Evolutionary conservation across 2,113 vertebrate species (phyloP), one percentile per base, ranked within the genome.

Genomic region (Vidua macroura): DNA sequence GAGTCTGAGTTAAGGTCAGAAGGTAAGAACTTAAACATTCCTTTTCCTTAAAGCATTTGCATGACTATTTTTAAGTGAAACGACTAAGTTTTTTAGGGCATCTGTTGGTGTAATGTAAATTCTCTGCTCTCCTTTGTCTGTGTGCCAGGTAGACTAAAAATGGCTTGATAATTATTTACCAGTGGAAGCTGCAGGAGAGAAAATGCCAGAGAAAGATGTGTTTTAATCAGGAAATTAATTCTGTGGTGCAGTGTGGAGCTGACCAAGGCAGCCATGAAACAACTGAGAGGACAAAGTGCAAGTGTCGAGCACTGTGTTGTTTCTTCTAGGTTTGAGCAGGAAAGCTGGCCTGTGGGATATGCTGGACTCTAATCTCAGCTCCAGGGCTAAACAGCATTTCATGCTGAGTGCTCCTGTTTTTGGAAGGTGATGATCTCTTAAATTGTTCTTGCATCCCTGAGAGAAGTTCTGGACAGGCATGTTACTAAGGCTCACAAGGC

Each of bases 241-340:
- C 59, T 49, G 16, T 0, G 1, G 48, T 35, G 43, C 13, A 37
- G 51, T 6, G 60, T 8, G 19, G 64, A 70, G 64, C 20, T 79
- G 39, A 79, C 31, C 25, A 48, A 69, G 28, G 52, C 30, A 41
- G 41, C 7, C 0, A 3, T 14, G 31, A 49, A 69, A 49, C 9
- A 2, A 2, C 11, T 1, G 6, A 43, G 35, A 7, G 35, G 16
- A 19, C 9, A 28, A 72, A 21, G 43, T 21, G 9, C 15, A 44
- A 74, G 7, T 27, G 18, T 66, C 1, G 2, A 27, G 52, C 12
- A 2, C 15, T 0, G 1, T 6, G 14, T 8, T 3, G 1, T 33
- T 67, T 59, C 56, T 39, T 62, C 22, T 52, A 24, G 11, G 37
- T 63, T 43, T 63, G 67, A 60, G 55, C 21, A 56, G 39, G 24